Percentiles rank a stretch among this genome's conserved stretches.
phyloP scores from a whole-genome alignment of 2,113 vertebrate species.

The Tiliqua scincoides region DNA sequence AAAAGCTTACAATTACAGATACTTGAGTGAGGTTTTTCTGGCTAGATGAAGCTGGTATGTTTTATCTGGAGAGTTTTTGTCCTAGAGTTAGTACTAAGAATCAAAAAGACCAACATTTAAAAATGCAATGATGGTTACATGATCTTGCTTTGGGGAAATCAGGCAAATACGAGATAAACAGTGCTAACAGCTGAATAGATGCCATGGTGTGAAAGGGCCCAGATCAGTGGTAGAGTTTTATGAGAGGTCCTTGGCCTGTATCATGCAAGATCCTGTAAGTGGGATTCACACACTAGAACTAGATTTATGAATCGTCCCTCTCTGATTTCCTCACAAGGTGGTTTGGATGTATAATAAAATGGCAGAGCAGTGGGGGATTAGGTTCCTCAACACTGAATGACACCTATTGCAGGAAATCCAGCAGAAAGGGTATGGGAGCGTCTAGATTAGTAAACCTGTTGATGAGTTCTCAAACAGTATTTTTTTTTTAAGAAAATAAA shows the following conservation, averaged over 20 bases:
- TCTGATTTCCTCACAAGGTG: not conserved
- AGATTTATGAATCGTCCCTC: not conserved
- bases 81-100: not conserved
- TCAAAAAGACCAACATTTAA: not conserved
- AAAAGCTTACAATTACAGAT: not conserved
- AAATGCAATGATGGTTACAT: not conserved
- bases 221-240: not conserved
- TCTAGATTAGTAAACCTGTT: not conserved
- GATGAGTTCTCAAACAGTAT: not conserved
- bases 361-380: not conserved
- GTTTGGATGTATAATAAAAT: not conserved
- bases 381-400: no score
- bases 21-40: not conserved
- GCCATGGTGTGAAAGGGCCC: not conserved
- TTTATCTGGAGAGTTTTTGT: not conserved
- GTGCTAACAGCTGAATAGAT: not conserved
- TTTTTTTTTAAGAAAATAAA: no score
- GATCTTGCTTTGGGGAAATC: no score
- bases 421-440: not conserved
- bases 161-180: not conserved
- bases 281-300: not conserved
- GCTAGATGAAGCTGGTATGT: not conserved
- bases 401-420: not conserved
- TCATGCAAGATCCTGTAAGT: not conserved
- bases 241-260: not conserved